Base-by-base conservation (phyloP, 23 tunicate species). In the Aplidium turbinatum region DNA sequence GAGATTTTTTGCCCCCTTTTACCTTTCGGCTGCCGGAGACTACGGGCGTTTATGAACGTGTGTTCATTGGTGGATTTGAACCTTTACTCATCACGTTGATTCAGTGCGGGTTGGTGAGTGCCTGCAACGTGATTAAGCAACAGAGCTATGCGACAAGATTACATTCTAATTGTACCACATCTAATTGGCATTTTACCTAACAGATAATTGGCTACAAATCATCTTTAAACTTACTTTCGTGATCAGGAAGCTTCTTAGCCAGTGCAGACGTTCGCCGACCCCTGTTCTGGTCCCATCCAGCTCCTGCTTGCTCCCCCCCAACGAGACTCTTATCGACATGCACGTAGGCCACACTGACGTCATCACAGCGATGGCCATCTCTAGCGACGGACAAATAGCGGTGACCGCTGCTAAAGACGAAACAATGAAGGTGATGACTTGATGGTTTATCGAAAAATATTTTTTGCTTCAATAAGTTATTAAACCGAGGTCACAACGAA, bases 371-470 rank as follows among this genome's bases (percentile, higher is more conserved):
- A 48, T 91, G 24, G 79, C 75, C 27, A 39, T 78, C 1, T 70
- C 93, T 3, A 91, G 80, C 6, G 97, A 91, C 67, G 97, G 97
- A 16, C 87, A 84, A 4, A 58, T 78, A 9, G 77, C 75, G 1
- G 56, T 84, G 0, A 84, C 97, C 6, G 78, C 91, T 0, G 79
- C 97, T 13, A 79, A 74, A 67, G 91, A 91, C 63, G 73, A 63
- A 58, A 84, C 91, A 4, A 24, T 91, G 0, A 91, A 91, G 57
- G 97, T 84, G 34, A 30, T 58, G 23, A 55, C 6, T 6, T 16
- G 11, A 9, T 42, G n/a, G n/a, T n/a, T n/a, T n/a, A n/a, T n/a
- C n/a, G n/a, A n/a, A n/a, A n/a, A n/a, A n/a, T n/a, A n/a, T n/a
- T n/a, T n/a, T n/a, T n/a, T n/a, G n/a, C n/a, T n/a, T n/a, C n/a